Base-by-base conservation (phyloP, 2,888 invertebrate genomes). In the Emesis russula region DNA sequence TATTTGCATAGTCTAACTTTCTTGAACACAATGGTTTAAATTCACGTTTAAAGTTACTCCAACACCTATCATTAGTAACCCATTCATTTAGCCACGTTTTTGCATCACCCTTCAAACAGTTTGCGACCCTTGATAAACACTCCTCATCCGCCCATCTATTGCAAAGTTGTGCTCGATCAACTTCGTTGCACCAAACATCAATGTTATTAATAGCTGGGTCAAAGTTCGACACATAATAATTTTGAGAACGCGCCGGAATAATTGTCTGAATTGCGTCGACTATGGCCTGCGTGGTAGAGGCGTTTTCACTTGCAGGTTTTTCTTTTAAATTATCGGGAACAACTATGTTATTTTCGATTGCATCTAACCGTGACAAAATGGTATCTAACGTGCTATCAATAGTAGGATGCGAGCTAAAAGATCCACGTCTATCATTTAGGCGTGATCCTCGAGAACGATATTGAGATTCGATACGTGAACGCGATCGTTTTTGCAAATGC, bases 1-100 rank as follows among this genome's bases (percentile, higher is more conserved):
- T 90, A 68, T 83, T 86, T 0, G 90, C 90, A 11, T 63, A 86
- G 53, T 88, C 86, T 15, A 88, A 31, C 33, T 78, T 87, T 25
- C 38, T 11, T 7, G 90, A 83, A 33, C 84, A 90, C 0, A 92
- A 83, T 3, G 77, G n/a, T 48, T 83, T 83, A 33, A 79, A 83
- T 74, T 84, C 84, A 13, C 58, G 68, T 75, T 75, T 68, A 38
- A 86, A 86, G 36, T 73, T 83, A 38, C 75, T 41, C 82, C 79
- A 86, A 11, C 75, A 58, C 3, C 83, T 38, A 7, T 82, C 81
- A 38, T 38, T 58, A 9, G 71, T 68, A 5, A 78, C 58, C 85
- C 86, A 82, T 73, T 86, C 81, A 31, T 33, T 66, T 15, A 48
- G 5, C 48, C 48, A 48, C 5, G 48, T 48, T n/a, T n/a, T 48